phyloP scores from a whole-genome alignment of 2,888 invertebrate genomes.

The Agrochola lychnidis region DNA sequence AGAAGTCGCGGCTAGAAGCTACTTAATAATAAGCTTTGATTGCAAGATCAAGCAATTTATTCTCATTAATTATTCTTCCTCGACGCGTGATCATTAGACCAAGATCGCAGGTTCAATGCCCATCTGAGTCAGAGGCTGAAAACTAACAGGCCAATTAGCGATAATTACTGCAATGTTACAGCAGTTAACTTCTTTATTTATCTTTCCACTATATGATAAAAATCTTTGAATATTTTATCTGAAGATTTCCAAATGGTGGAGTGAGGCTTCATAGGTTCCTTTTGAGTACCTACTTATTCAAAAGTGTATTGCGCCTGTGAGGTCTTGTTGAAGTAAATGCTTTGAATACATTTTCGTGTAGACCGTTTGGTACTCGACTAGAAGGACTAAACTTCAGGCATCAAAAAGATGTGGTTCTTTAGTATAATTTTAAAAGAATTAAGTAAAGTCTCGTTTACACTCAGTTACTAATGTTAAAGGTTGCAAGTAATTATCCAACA shows the following conservation, averaged over 20 bases:
- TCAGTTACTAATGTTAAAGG: not conserved
- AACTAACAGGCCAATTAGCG: slow-evolving; percentile 54
- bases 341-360: not conserved
- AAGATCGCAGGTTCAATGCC: slow-evolving; percentile 48
- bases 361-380: not conserved
- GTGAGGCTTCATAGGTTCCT: not conserved
- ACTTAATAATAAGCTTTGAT: not conserved
- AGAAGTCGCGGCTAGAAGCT: not conserved
- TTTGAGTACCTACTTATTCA: slow-evolving; percentile 2
- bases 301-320: not conserved
- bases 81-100: slow-evolving; percentile 1
- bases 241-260: not conserved
- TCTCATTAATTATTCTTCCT: not conserved
- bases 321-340: slow-evolving; percentile 1
- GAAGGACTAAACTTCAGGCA: not conserved
- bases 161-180: slow-evolving; percentile 22
- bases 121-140: slow-evolving; percentile 47
- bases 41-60: slow-evolving; percentile 5
- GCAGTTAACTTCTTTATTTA: slow-evolving; percentile 23
- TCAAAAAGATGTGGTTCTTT: slow-evolving; percentile 2
- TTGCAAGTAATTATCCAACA: not conserved
- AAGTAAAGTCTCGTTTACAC: not conserved
- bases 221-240: not conserved
- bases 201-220: not conserved
- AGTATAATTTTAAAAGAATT: not conserved